Percentiles rank a stretch among this genome's conserved stretches.
Conservation (phyloP, 2,113 vertebrate species). For the Albula glossodonta region DNA sequence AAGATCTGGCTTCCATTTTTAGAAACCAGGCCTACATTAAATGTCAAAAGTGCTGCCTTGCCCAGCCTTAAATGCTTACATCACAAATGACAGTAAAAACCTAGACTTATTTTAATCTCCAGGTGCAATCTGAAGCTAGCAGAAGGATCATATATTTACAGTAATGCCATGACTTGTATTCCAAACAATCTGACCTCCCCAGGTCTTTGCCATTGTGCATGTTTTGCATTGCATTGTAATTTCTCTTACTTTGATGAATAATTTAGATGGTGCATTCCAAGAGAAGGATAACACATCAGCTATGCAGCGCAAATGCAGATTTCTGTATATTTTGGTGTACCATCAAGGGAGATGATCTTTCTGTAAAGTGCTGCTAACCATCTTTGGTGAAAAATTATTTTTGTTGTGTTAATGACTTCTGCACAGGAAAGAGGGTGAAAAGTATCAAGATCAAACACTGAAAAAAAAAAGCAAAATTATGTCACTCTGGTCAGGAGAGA, state of each 20-base stretch:
- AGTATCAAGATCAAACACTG: constrained; percentile 1
- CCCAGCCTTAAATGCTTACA: not conserved
- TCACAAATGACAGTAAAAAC: not conserved
- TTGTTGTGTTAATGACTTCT: constrained; percentile 24
- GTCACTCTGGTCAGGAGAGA: constrained; percentile 54
- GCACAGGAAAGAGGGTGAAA: not conserved
- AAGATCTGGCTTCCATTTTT: too few relatives aligned
- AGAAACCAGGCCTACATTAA: too few relatives aligned
- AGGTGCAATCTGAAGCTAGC: not conserved
- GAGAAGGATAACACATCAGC: not conserved
- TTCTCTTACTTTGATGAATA: constrained; percentile 27
- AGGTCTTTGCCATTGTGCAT: not conserved
- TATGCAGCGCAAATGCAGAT: constrained; percentile 2
- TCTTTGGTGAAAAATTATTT: constrained; percentile 13
- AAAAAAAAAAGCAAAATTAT: constrained; percentile 16
- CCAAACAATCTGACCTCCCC: not conserved
- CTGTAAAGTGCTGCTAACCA: constrained; percentile 8
- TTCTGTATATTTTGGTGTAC: constrained; percentile 19
- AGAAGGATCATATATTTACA: not conserved
- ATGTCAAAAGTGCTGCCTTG: too few relatives aligned
- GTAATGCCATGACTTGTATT: not conserved
- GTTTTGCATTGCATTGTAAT: not conserved
- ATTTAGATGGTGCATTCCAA: constrained; percentile 16
- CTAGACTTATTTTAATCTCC: not conserved
- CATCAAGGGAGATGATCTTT: not conserved